These are phyloP conservation scores for Mantis religiosa DNA, from an alignment of 2,888 invertebrate species.

Conservation along the genomic window DNA sequence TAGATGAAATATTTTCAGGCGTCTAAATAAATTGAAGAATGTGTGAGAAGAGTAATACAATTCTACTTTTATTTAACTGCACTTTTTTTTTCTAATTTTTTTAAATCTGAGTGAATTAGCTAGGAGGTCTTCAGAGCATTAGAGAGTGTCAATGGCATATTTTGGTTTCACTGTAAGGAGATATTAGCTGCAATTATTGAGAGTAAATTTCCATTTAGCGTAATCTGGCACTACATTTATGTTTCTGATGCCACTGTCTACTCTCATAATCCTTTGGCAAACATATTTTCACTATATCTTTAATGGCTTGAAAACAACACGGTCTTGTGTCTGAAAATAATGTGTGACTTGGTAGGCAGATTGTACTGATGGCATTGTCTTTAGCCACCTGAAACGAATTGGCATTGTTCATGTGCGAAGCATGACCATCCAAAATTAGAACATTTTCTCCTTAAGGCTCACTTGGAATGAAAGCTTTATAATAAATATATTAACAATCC, in stretches of 20 bases:
- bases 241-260: constrained; percentile 3
- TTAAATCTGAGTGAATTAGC: too few species aligned
- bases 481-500: constrained; percentile 34
- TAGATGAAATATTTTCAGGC: too few species aligned
- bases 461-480: constrained; percentile 33
- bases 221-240: too few species aligned
- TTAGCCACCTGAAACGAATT: constrained; percentile 34
- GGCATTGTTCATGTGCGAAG: constrained; percentile 33
- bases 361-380: constrained; percentile 35
- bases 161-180: too few species aligned
- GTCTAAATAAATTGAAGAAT: too few species aligned
- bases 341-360: constrained; percentile 36
- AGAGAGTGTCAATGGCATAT: too few species aligned
- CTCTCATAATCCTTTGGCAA: constrained; percentile 6
- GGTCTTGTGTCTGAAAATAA: background rate
- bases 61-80: too few species aligned
- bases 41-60: too few species aligned
- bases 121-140: too few species aligned
- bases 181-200: too few species aligned
- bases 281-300: constrained; percentile 34
- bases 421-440: constrained; percentile 37
- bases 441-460: constrained; percentile 35
- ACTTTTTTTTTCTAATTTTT: too few species aligned
- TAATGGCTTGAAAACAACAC: constrained; percentile 35
- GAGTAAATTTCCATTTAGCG: too few species aligned